Percentiles rank a stretch among this genome's conserved stretches.
These are phyloP conservation scores for Palaemon carinicauda DNA, from an alignment of 1,140 invertebrate species.

Conservation along the genomic window DNA sequence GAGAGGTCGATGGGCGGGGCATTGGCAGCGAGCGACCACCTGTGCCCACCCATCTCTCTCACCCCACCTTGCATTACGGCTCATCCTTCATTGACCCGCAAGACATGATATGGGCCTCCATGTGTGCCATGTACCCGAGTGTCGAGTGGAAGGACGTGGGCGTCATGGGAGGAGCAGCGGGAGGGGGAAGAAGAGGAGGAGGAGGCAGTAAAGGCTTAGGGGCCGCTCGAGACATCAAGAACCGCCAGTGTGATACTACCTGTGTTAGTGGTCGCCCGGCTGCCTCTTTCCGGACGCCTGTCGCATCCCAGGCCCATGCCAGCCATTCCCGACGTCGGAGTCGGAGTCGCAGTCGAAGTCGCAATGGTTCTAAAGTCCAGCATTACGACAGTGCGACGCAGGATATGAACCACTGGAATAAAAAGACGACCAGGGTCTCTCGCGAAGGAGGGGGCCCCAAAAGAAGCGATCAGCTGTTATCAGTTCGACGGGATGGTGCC, in stretches of 20 bases:
- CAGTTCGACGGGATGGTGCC: not conserved
- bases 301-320: not conserved
- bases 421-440: too few species aligned
- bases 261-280: constrained; percentile 27
- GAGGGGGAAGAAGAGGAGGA: not conserved
- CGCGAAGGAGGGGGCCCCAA: too few species aligned
- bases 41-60: not conserved
- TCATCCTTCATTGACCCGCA: constrained; percentile 1
- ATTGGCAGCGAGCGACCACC: not conserved
- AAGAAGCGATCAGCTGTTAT: not conserved
- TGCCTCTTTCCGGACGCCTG: not conserved
- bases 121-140: constrained; percentile 22
- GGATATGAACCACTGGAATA: too few species aligned
- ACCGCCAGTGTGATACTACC: constrained; percentile 31
- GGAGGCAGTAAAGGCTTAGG: not conserved
- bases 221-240: not conserved
- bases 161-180: constrained; percentile 15
- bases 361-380: not conserved
- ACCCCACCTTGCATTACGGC: not conserved
- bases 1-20: not conserved
- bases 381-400: too few species aligned
- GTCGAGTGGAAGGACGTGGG: constrained; percentile 34
- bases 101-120: constrained; percentile 13
- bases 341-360: not conserved
- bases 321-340: not conserved